phyloP scores from a whole-genome alignment of 2,888 invertebrate species.

The Subacronicta megacephala region DNA sequence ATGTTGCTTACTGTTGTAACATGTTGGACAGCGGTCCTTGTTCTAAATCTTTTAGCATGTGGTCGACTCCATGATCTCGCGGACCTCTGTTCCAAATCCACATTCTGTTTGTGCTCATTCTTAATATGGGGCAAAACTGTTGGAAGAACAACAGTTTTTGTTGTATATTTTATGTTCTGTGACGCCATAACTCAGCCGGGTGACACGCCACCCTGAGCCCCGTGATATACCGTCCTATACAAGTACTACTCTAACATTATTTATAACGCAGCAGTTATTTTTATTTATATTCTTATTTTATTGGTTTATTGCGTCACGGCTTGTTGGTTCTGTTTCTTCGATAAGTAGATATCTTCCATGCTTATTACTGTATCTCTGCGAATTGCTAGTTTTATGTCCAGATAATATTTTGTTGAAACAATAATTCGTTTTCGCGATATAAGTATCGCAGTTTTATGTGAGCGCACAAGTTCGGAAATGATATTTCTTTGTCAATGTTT shows the following conservation, averaged over 20 bases:
- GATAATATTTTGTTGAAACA: slow-evolving; percentile 51
- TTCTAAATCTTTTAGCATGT: slow-evolving; percentile 14
- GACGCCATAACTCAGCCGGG: slow-evolving; percentile 84
- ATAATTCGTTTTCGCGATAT: slow-evolving; percentile 42
- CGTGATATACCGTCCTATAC: slow-evolving; percentile 75
- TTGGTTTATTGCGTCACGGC: slow-evolving; percentile 85
- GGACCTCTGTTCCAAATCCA: slow-evolving; percentile 77
- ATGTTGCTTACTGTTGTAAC: too few relatives aligned
- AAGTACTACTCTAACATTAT: slow-evolving; percentile 73
- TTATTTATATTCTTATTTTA: slow-evolving; percentile 85
- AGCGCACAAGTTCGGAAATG: slow-evolving; percentile 27
- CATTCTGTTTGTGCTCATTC: slow-evolving; percentile 89
- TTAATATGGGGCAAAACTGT: slow-evolving; percentile 90
- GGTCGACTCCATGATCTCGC: slow-evolving; percentile 66
- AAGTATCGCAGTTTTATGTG: slow-evolving; percentile 18
- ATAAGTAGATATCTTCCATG: slow-evolving; percentile 74
- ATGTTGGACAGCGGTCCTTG: not conserved
- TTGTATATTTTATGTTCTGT: slow-evolving; percentile 89
- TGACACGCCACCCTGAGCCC: slow-evolving; percentile 83
- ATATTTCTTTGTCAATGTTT: slow-evolving; percentile 46
- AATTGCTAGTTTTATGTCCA: slow-evolving; percentile 50
- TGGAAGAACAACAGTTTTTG: slow-evolving; percentile 89
- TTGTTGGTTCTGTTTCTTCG: slow-evolving; percentile 72
- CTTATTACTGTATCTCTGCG: slow-evolving; percentile 63
- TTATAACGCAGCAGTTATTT: slow-evolving; percentile 82